phyloP scores from a whole-genome alignment of 2,888 invertebrate species.

The Parthenolecanium corni region DNA sequence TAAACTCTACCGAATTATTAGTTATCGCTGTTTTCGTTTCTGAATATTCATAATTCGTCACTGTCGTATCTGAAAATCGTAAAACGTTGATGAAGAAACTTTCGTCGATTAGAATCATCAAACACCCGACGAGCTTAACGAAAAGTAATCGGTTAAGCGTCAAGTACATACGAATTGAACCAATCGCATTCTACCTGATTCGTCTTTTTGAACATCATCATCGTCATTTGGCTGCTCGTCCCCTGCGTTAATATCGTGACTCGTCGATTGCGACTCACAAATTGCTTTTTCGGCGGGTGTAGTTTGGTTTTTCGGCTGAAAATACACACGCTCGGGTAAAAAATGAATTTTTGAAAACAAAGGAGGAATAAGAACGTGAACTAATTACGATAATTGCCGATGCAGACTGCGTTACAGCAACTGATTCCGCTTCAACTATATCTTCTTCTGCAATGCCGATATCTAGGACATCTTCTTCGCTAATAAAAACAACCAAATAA shows the following conservation, averaged over 20 bases:
- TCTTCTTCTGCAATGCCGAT: conserved; percentile 20
- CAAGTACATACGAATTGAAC: too few species aligned
- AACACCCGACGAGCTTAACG: background rate
- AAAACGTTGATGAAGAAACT: too few species aligned
- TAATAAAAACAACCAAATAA: background rate
- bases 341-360: background rate
- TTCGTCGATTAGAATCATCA: background rate
- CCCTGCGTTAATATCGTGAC: too few species aligned
- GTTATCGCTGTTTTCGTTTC: background rate
- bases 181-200: too few species aligned
- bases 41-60: background rate
- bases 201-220: too few species aligned
- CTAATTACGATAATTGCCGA: background rate
- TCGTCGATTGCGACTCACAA: too few species aligned
- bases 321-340: background rate
- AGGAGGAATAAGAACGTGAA: background rate
- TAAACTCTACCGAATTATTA: background rate
- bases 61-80: too few species aligned
- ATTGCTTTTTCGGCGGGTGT: background rate
- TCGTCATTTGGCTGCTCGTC: too few species aligned
- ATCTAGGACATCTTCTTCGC: conserved; percentile 23
- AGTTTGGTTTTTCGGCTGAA: background rate
- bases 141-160: background rate
- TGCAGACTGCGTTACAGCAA: background rate
- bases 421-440: background rate